Conservation (phyloP, 2,888 invertebrate genomes). For the Stenurella melanura region DNA sequence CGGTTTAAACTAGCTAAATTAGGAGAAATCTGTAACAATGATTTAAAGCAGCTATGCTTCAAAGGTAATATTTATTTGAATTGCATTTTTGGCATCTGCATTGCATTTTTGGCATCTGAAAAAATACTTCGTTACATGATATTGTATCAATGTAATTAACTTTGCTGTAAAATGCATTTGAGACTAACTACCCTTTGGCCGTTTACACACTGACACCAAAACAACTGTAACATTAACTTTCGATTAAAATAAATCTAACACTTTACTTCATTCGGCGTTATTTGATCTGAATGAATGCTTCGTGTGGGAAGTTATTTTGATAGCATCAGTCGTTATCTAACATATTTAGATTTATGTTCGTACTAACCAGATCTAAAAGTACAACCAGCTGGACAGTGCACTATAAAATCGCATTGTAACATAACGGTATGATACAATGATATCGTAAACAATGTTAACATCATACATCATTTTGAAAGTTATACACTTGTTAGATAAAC, state of each 20-base stretch:
- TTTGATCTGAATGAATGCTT: not conserved
- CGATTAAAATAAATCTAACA: not conserved
- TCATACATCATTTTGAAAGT: constrained; percentile 29
- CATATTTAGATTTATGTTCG: constrained; percentile 19
- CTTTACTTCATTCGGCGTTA: not conserved
- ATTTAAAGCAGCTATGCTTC: no score
- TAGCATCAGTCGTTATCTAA: not conserved
- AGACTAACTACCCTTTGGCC: no score
- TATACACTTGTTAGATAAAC: constrained; percentile 29
- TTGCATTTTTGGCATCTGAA: no score
- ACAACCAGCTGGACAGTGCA: not conserved
- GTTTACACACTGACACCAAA: no score
- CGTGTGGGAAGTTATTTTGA: not conserved
- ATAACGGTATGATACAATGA: constrained; percentile 31
- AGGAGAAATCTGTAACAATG: no score
- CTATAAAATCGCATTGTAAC: constrained; percentile 14
- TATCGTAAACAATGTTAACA: constrained; percentile 29
- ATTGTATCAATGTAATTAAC: no score
- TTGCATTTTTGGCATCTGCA: no score
- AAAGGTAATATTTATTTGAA: no score
- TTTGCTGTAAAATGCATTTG: no score
- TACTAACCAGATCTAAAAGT: constrained; percentile 3
- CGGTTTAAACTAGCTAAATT: no score
- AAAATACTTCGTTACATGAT: no score
- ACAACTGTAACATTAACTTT: not conserved